phyloP scores from a whole-genome alignment of 2,888 invertebrate species.

The Apodemia zela region DNA sequence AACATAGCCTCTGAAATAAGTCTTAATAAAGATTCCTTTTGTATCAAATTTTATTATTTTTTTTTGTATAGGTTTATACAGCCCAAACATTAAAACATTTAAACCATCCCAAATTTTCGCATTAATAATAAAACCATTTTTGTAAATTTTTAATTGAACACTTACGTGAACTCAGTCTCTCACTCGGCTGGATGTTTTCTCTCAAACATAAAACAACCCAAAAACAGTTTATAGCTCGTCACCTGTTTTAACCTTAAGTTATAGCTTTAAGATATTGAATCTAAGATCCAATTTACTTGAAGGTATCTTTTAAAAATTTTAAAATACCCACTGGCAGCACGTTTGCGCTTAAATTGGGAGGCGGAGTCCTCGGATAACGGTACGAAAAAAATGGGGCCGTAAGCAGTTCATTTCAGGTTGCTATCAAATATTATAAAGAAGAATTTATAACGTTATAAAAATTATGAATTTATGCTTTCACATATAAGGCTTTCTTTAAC shows the following conservation, averaged over 20 bases:
- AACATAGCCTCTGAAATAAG: no score
- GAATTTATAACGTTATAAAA: conserved; percentile 13
- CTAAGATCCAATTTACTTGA: conserved; percentile 13
- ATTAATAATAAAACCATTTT: no score
- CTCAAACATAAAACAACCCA: background rate
- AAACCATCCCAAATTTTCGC: no score
- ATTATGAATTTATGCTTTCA: conserved; percentile 11
- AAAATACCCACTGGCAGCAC: conserved; percentile 14
- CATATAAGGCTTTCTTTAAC: conserved; percentile 5
- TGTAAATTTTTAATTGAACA: no score
- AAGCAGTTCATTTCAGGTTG: conserved; percentile 29
- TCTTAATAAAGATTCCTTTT: no score
- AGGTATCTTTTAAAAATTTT: conserved; percentile 8
- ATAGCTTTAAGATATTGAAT: conserved; percentile 14
- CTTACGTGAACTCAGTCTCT: background rate
- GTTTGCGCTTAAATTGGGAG: conserved; percentile 33
- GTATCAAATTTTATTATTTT: no score
- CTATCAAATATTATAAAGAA: conserved; percentile 15
- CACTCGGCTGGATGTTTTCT: background rate
- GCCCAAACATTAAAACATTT: no score
- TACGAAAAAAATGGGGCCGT: conserved; percentile 32
- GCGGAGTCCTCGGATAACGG: conserved; percentile 32
- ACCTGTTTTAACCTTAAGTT: conserved; percentile 14
- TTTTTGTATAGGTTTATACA: no score
- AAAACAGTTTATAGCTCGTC: conserved; percentile 2